Evolutionary conservation across 2,797 vertebrate species (phyloP).

Genomic region (Chloroceryle inda): DNA sequence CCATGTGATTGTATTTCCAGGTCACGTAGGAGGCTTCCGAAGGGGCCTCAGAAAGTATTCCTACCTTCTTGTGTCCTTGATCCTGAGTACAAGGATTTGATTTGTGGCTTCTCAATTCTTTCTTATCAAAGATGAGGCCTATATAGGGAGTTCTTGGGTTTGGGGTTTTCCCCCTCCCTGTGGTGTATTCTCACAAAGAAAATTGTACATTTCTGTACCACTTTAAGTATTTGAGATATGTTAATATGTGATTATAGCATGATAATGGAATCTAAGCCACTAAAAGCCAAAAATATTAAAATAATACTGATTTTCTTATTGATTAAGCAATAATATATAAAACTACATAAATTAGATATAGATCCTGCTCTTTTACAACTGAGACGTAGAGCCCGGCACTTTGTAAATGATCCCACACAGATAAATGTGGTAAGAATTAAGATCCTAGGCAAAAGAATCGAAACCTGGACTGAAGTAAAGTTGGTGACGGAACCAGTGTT

Average conservation of each 20-base stretch:
- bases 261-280: background rate
- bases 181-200: background rate
- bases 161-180: background rate
- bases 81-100: background rate
- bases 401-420: background rate
- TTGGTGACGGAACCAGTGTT: background rate
- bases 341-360: background rate
- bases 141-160: accelerated
- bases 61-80: background rate
- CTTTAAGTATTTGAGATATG: background rate
- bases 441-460: background rate
- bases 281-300: background rate
- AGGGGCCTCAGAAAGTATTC: background rate
- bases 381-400: background rate
- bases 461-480: background rate
- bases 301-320: background rate
- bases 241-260: background rate
- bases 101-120: background rate
- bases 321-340: background rate
- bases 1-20: background rate
- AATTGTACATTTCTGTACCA: background rate
- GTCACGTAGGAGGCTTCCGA: background rate
- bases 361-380: background rate
- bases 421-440: background rate
- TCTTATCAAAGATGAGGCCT: background rate